A percentile compares a stretch with the other conserved stretches of the same genome.
Conservation (phyloP, 2,113 vertebrate genomes). For the Cyprinodon variegatus region DNA sequence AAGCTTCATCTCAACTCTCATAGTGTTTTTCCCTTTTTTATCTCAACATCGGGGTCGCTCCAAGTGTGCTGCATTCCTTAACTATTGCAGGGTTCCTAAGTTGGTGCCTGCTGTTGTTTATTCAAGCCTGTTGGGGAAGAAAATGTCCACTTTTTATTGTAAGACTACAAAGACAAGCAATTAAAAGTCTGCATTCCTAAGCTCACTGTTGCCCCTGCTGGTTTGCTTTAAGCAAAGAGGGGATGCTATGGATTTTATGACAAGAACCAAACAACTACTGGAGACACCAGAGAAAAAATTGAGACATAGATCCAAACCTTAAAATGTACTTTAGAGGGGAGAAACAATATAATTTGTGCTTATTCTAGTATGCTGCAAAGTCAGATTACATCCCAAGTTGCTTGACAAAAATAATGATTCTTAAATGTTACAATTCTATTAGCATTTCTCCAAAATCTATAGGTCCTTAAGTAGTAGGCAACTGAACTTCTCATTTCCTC, state of each 20-base stretch:
- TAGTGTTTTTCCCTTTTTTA: not conserved
- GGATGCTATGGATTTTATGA: constrained; percentile 50
- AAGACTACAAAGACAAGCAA: constrained; percentile 67
- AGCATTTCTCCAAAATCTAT: not conserved
- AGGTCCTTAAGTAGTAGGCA: not conserved
- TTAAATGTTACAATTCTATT: not conserved
- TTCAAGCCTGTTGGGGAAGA: constrained; percentile 49
- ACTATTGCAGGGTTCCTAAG: constrained; percentile 38
- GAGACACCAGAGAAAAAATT: constrained; percentile 38
- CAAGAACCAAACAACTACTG: constrained; percentile 50
- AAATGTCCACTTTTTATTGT: constrained; percentile 73
- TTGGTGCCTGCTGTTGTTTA: constrained; percentile 51
- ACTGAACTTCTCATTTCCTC: too few species aligned
- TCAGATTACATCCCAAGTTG: not conserved
- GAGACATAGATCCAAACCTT: constrained; percentile 12
- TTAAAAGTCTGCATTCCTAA: constrained; percentile 77
- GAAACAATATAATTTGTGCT: not conserved
- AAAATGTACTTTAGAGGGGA: constrained; percentile 6
- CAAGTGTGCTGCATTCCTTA: constrained; percentile 63
- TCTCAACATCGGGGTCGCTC: constrained; percentile 53
- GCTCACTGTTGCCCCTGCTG: constrained; percentile 68
- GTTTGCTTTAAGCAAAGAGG: constrained; percentile 70
- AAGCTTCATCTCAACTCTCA: not conserved
- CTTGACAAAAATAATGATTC: not conserved
- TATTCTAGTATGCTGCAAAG: not conserved